Evolutionary conservation across 2,797 vertebrate species (phyloP), one percentile per base, ranked within the genome.

Genomic region (Sebastes cheni): DNA sequence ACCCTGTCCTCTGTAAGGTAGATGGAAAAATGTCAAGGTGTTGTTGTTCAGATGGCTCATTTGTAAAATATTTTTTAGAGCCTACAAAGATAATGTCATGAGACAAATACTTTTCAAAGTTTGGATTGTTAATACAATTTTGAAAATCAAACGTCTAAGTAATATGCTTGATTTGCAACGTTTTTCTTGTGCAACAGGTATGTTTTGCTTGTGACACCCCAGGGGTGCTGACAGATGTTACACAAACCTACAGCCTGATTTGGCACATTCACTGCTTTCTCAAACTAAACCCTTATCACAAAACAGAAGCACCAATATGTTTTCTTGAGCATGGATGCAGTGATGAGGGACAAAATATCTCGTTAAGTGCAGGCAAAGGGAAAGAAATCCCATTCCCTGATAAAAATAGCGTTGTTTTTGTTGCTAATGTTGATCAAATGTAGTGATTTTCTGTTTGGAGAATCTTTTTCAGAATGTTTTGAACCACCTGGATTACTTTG

Each of bases 191-290:
- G 74, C 67, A 72, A 72, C 69, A 72, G 62, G 46, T 65, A 32
- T 56, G 55, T 83, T 79, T 70, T 62, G 54, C 67, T 55, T 27
- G 30, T 73, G 64, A 75, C 67, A 55, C 70, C 60, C n/a, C 9
- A 30, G 30, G 39, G 74, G 71, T 54, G 67, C 56, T 82, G 78
- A 81, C 86, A 87, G 81, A 83, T 84, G 77, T 75, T 80, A 39
- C 56, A 72, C 72, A 76, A 66, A 83, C 62, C 50, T 59, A 58
- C 58, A 72, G 79, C 67, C 71, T 89, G 60, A 81, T 84, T 86
- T 81, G 50, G 32, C 67, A 77, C 34, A 32, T 71, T 67, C 13
- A 71, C 75, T 59, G 50, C 69, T 85, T 83, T 85, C 20, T 67
- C 79, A 77, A 67, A 70, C 29, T 9, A 62, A 81, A 75, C 32